Percentiles rank a stretch among this genome's conserved stretches.
These are phyloP conservation scores for Emmelina monodactyla DNA, from an alignment of 2,888 invertebrate genomes.

Conservation along the genomic window DNA sequence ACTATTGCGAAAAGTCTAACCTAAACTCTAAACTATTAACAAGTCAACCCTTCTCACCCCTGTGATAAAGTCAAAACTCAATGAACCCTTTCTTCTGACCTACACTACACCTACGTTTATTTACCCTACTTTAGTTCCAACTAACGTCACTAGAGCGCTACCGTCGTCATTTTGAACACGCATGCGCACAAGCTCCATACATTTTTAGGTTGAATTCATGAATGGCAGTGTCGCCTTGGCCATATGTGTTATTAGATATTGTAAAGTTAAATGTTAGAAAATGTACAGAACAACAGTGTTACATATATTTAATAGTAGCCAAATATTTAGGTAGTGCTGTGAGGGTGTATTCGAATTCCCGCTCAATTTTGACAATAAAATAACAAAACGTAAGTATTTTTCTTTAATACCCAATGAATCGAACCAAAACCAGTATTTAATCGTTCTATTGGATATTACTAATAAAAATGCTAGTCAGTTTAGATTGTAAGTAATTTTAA, in stretches of 20 bases:
- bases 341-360: conserved; percentile 26
- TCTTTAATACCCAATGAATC: conserved; percentile 27
- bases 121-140: too few relatives aligned
- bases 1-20: too few relatives aligned
- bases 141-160: conserved; percentile 23
- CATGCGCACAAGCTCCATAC: conserved; percentile 42
- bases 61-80: too few relatives aligned
- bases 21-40: too few relatives aligned
- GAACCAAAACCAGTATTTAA: conserved; percentile 64
- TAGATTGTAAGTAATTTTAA: too few relatives aligned
- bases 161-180: conserved; percentile 22
- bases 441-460: conserved; percentile 61
- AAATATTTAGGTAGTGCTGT: conserved; percentile 56
- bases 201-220: conserved; percentile 51
- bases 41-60: too few relatives aligned
- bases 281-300: conserved; percentile 38
- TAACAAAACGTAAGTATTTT: conserved; percentile 32
- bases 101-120: too few relatives aligned
- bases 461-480: too few relatives aligned
- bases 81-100: too few relatives aligned
- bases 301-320: conserved; percentile 33
- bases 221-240: conserved; percentile 50
- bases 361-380: conserved; percentile 44
- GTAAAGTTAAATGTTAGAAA: conserved; percentile 42
- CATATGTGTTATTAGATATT: conserved; percentile 36